These are phyloP conservation scores for Trematocara variabile DNA, from an alignment of 2,113 vertebrate species.

Conservation along the genomic window DNA sequence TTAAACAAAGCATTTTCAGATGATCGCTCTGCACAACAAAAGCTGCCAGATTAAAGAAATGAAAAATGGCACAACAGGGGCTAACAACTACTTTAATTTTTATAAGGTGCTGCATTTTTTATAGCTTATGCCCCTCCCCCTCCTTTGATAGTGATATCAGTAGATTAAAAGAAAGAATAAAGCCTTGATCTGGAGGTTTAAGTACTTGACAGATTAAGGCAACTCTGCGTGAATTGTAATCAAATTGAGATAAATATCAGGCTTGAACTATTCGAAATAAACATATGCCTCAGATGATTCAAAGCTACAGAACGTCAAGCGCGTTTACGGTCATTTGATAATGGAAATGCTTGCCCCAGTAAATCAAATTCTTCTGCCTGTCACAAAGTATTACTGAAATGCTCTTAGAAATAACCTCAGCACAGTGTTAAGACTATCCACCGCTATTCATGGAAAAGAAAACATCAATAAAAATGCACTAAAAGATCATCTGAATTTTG, in stretches of 20 bases:
- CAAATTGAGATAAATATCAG: neutral
- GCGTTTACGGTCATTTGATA: neutral
- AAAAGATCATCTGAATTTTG: neutral
- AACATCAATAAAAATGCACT: neutral
- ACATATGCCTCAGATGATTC: neutral
- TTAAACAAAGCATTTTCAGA: neutral
- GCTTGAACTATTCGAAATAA: neutral
- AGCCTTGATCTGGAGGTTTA: neutral
- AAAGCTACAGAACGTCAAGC: neutral
- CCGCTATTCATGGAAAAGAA: neutral
- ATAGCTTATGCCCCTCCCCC: neutral
- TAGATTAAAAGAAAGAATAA: neutral
- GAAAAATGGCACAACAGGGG: neutral
- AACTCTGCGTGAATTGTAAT: neutral
- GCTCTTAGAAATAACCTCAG: neutral
- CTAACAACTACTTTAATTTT: neutral
- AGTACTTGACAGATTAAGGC: neutral
- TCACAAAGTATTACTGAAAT: neutral
- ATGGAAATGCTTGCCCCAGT: neutral
- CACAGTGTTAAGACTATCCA: neutral
- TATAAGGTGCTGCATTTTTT: neutral
- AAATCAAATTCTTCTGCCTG: neutral
- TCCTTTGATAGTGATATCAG: neutral
- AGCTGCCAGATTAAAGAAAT: neutral
- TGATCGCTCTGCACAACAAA: neutral